Conservation (phyloP, 2,797 vertebrate species). For the Uromys caudimaculatus region DNA sequence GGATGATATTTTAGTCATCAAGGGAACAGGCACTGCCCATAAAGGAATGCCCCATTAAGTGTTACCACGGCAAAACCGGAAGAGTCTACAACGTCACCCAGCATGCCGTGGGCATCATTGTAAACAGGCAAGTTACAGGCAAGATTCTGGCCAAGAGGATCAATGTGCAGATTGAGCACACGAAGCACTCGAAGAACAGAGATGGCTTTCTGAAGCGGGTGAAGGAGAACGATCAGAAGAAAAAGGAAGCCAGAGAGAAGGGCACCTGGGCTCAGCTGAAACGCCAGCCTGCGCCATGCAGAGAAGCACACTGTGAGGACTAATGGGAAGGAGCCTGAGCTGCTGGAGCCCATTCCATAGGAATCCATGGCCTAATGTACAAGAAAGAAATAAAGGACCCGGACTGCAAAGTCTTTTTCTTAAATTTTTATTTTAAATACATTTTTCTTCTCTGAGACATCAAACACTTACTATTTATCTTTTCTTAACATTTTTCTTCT, state of each 20-base stretch:
- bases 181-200: not conserved
- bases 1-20: not conserved
- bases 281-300: no score
- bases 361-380: not conserved
- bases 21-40: not conserved
- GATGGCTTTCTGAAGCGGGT: not conserved
- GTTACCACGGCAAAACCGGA: not conserved
- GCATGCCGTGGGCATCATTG: not conserved
- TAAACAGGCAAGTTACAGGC: not conserved
- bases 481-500: not conserved
- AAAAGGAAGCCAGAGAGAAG: slow-evolving; percentile 95
- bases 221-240: slow-evolving; percentile 91
- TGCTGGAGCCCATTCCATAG: slow-evolving; percentile 97
- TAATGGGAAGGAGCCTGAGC: slow-evolving; percentile 95
- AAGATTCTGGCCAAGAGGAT: not conserved
- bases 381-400: slow-evolving; percentile 85
- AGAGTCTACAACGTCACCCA: not conserved
- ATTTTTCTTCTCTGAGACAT: not conserved
- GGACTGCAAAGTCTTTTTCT: slow-evolving; percentile 55
- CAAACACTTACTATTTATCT: slow-evolving; percentile 32
- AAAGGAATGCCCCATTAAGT: not conserved
- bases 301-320: slow-evolving; percentile 94
- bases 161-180: not conserved
- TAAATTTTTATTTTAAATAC: not conserved
- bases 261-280: slow-evolving; percentile 96